Conservation (phyloP, 2,113 vertebrate genomes). For the Anarrhichthys ocellatus region DNA sequence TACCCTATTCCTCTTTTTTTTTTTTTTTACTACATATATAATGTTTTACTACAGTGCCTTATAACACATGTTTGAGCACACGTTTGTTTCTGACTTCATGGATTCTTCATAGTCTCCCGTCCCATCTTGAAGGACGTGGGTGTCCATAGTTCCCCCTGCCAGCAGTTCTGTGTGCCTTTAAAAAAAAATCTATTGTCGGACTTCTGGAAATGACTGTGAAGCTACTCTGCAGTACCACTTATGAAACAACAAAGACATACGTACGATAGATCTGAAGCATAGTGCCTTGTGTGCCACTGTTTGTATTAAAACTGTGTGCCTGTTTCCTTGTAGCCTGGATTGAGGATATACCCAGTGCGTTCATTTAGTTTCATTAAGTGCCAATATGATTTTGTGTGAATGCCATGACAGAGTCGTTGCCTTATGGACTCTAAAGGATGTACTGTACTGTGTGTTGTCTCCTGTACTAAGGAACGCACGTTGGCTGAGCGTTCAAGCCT, state of each 20-base stretch:
- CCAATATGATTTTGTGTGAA: slow-evolving; percentile 71
- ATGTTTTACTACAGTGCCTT: slow-evolving; percentile 77
- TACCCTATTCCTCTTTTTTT: slow-evolving; percentile 19
- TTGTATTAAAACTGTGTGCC: slow-evolving; percentile 35
- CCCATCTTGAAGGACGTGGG: slow-evolving; percentile 25
- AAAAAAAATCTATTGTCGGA: slow-evolving; percentile 45
- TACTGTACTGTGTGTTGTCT: slow-evolving; percentile 75
- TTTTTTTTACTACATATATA: slow-evolving; percentile 73
- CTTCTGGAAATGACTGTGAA: slow-evolving; percentile 67
- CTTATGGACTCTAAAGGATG: slow-evolving; percentile 62
- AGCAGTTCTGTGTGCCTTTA: slow-evolving; percentile 46
- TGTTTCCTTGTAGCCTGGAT: slow-evolving; percentile 55
- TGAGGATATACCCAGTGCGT: slow-evolving; percentile 63
- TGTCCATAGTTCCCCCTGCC: slow-evolving; percentile 48
- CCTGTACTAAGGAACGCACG: slow-evolving; percentile 68
- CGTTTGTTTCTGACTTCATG: slow-evolving; percentile 59
- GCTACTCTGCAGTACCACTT: slow-evolving; percentile 60
- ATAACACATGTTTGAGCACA: slow-evolving; percentile 73
- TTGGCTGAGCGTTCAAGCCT: slow-evolving; percentile 67
- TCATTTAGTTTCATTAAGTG: slow-evolving; percentile 53
- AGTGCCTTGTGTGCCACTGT: slow-evolving; percentile 54
- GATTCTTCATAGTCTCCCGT: slow-evolving; percentile 37
- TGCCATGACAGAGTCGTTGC: slow-evolving; percentile 56
- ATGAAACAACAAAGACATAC: slow-evolving; percentile 50
- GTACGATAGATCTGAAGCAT: slow-evolving; percentile 20